Base-by-base conservation (phyloP, 64 coral and sea anemone genomes). In the Acropora tenuis region DNA sequence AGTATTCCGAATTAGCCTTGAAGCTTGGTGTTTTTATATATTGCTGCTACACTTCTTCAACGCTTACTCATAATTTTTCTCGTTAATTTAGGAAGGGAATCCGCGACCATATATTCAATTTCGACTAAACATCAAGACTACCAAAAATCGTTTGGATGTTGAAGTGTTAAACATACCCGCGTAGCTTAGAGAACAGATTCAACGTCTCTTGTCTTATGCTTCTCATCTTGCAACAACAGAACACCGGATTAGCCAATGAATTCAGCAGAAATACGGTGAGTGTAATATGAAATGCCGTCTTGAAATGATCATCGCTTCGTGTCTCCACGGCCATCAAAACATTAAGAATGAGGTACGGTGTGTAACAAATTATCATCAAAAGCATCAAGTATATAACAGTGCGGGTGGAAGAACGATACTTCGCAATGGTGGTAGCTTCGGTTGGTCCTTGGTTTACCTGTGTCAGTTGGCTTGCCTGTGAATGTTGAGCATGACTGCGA, bases 261-360 rank as follows among this genome's bases (percentile, higher is more conserved):
- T 83, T 55, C 30, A 30, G 30, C 50, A 81, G 61, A 8, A 81
- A 8, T 59, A 81, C 61, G 79, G 57, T 83, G 80, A 65, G 80
- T 46, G 80, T 45, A 4, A 68, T 83, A 13, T 83, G 63, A 58
- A 83, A 83, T 13, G 80, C 80, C 13, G 80, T 58, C 43, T 83
- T 65, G 52, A 83, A 83, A 63, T 41, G 80, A 41, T 83, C 41
- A 55, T 55, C 6, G 52, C 52, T 5, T 55, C 52, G 52, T 55
- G 8, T 83, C 80, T 5, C 59, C 46, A 47, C 80, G 59, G 8
- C 81, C 60, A 47, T 19, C 59, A 9, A 16, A 69, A 69, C 19
- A 61, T 69, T 84, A 1, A 47, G 41, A 5, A 47, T 16, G 46
- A 84, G 81, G 15, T 84, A 69, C 48, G 81, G 81, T 46, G 42